phyloP scores from a whole-genome alignment of 2,888 invertebrate genomes.

The Hirtodrosophila histrioides region DNA sequence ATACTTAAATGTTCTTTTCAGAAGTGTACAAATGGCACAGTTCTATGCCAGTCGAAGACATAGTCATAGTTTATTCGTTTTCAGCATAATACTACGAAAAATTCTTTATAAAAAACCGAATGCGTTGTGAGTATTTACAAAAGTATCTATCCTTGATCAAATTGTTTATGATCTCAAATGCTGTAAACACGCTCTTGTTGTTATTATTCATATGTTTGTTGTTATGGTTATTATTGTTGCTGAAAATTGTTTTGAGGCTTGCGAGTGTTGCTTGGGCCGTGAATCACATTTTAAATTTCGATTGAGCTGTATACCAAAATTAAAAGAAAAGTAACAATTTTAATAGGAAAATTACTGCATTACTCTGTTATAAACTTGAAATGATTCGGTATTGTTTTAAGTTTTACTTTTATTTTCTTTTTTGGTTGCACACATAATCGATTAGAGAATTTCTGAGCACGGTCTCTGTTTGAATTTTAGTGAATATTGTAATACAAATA shows the following conservation, averaged over 20 bases:
- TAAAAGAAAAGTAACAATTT: neutral
- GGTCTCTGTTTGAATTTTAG: neutral
- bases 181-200: conserved; percentile 8
- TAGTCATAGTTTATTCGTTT: conserved; percentile 75
- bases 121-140: conserved; percentile 77
- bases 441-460: conserved; percentile 6
- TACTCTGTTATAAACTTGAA: neutral
- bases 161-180: conserved; percentile 21
- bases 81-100: conserved; percentile 78
- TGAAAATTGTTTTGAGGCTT: conserved; percentile 15
- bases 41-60: conserved; percentile 60
- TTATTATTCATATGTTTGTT: conserved; percentile 3
- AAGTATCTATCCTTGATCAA: conserved; percentile 9
- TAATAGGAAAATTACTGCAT: conserved; percentile 1
- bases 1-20: conserved; percentile 50
- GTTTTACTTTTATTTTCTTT: neutral
- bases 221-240: conserved; percentile 30
- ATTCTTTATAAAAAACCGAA: conserved; percentile 75
- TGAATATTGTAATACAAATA: neutral
- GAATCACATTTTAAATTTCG: conserved; percentile 12
- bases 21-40: conserved; percentile 55
- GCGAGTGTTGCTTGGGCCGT: conserved; percentile 2
- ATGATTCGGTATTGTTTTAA: neutral
- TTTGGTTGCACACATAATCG: neutral
- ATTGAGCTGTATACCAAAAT: conserved; percentile 17